phyloP scores from a whole-genome alignment of 2,797 vertebrate species.

The Anguilla megastoma region DNA sequence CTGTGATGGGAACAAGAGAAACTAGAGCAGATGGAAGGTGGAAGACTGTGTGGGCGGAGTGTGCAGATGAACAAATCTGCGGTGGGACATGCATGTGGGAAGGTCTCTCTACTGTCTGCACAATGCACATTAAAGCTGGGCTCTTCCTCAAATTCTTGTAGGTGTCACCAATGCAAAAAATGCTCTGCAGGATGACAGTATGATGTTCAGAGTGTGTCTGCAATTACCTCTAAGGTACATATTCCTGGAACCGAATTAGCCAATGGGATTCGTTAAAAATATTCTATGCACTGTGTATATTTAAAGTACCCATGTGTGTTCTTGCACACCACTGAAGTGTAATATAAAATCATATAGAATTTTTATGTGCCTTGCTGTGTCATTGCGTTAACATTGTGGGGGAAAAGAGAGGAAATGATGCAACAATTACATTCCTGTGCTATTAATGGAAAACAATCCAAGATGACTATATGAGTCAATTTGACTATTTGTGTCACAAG shows the following conservation, averaged over 20 bases:
- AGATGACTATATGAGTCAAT: not conserved
- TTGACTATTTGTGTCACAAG: constrained; percentile 32
- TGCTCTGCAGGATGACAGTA: not conserved
- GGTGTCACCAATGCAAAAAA: not conserved
- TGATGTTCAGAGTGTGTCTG: too few species aligned
- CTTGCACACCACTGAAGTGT: not conserved
- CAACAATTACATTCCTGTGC: not conserved
- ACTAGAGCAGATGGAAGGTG: constrained; percentile 68
- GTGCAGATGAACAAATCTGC: constrained; percentile 59
- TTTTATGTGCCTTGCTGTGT: not conserved
- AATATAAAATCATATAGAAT: not conserved
- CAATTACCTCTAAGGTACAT: constrained; percentile 12
- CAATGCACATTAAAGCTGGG: constrained; percentile 2
- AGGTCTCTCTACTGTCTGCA: not conserved
- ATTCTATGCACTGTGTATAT: not conserved
- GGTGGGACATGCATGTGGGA: constrained; percentile 62
- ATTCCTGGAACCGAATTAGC: constrained; percentile 22
- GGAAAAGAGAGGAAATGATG: not conserved
- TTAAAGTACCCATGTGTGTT: not conserved
- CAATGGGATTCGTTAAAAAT: not conserved
- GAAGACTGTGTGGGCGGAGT: constrained; percentile 68
- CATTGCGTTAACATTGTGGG: not conserved
- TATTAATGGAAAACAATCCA: not conserved
- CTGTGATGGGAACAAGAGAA: constrained; percentile 57
- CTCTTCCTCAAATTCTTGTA: not conserved